Conservation (phyloP, 2,113 vertebrate genomes). For the mouse (Mus musculus) region GRCm39 chr7:53855001-53855500, state of each 20-base stretch:
- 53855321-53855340: not conserved
- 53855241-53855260: not conserved
- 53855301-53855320: not conserved
- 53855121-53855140: not conserved
- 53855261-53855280: too few relatives aligned
- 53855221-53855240: not conserved
- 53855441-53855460: not conserved
- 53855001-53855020: too few relatives aligned
- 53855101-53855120: too few relatives aligned
- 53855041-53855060: too few relatives aligned
- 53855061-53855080: too few relatives aligned
- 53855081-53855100: too few relatives aligned
- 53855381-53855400: not conserved
- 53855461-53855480: not conserved
- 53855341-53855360: too few relatives aligned
- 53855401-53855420: not conserved
- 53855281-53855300: not conserved
- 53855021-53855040: too few relatives aligned
- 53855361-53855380: not conserved
- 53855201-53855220: not conserved
- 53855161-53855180: not conserved
- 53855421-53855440: not conserved
- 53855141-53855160: not conserved
- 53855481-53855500: not conserved
- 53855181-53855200: not conserved